Base-by-base conservation (phyloP, 2,797 vertebrate genomes). In the Garrulus glandarius region DNA sequence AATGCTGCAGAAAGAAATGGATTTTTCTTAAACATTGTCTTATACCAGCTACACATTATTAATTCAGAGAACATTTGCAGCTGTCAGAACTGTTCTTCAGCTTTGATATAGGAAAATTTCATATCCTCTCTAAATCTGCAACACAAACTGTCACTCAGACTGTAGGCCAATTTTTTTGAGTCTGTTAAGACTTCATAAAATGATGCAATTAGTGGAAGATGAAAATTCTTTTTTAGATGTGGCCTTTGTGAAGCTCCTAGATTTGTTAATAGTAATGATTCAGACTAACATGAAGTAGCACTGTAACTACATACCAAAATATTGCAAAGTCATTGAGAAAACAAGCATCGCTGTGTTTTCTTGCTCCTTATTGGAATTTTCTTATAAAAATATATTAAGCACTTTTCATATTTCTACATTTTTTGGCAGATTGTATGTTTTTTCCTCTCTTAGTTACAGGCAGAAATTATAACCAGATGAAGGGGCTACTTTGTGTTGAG, bases 111-210 rank as follows among this genome's bases (percentile, higher is more conserved):
- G 75, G 75, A 97, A 93, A 93, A 96, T 90, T 89, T 93, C 95
- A 84, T 93, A 89, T 89, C 86, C 53, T 43, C 36, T 96, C 74
- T 87, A 97, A 97, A 97, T 91, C 52, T 92, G 78, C 82, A 95
- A 74, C 55, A 84, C 93, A 96, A 91, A 96, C 92, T 88, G 89
- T 93, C 96, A 96, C 77, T 96, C 94, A 96, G 74, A 89, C 22
- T 55, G 84, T 53, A 74, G 72, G 74, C 92, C 63, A 92, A 71
- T 87, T 95, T 96, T 95, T 96, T 97, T 71, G 97, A 91, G 78
- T 88, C 60, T 63, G 64, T 72, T 96, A 76, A 96, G 77, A 83
- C 87, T 95, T 95, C 93, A 81, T 89, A 87, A 97, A 97, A 97
- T 70, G 9, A 95, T 68, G 87, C 68, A 92, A 92, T 96, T 96